These are phyloP conservation scores for Lepeophtheirus nordmannii DNA, from an alignment of 2,888 invertebrate species.

Conservation along the genomic window DNA sequence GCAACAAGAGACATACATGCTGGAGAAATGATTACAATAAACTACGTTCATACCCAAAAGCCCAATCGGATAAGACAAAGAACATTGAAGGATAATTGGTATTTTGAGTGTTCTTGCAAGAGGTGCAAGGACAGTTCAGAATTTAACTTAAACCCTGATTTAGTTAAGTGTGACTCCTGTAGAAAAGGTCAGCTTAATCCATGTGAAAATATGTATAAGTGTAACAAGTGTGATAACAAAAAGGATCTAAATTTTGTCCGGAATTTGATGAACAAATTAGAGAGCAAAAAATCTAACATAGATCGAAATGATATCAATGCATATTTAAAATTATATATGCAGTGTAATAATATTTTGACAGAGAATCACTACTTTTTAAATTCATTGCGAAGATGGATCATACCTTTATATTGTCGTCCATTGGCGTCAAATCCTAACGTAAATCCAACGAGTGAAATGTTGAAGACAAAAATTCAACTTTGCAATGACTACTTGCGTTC, in stretches of 20 bases:
- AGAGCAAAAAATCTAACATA: background rate
- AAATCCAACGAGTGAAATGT: background rate
- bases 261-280: background rate
- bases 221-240: slow-evolving; percentile 1
- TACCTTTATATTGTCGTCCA: slow-evolving; percentile 2
- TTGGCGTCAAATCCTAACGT: background rate
- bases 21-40: background rate
- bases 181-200: background rate
- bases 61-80: background rate
- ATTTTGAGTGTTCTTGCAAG: background rate
- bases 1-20: background rate
- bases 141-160: background rate
- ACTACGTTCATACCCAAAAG: background rate
- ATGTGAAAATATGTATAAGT: background rate
- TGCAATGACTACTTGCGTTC: slow-evolving; percentile 11
- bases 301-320: background rate
- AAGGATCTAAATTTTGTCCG: background rate
- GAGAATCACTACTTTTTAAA: background rate
- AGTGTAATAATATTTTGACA: background rate
- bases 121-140: background rate
- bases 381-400: background rate
- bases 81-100: slow-evolving; percentile 2
- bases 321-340: background rate
- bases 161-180: background rate
- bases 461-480: slow-evolving; percentile 1